Evolutionary conservation across 2,113 vertebrate species (phyloP), one percentile per base, ranked within the genome.

Genomic region (Sylvia atricapilla): DNA sequence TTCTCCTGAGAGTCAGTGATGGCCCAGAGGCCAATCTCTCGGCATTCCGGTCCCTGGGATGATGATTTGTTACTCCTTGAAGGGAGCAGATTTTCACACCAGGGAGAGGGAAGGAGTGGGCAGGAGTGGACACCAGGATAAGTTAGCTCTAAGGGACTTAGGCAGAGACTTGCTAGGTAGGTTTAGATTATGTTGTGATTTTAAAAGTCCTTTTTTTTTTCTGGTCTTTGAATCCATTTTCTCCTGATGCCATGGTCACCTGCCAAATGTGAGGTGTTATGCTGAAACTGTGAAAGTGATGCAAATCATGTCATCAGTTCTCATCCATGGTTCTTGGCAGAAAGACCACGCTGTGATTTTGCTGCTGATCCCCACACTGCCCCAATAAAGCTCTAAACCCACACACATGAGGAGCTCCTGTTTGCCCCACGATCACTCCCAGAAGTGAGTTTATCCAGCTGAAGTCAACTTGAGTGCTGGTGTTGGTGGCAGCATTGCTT

Each of bases 201-300:
- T 69, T 44, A 30, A 47, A 81, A 24, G 53, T 15, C 39, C 22
- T 24, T 24, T 24, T 49, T 43, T 43, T 46, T 77, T 67, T 70
- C 2, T 35, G 50, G 23, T n/a, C 18, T 84, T 63, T 60, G 31
- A 41, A 28, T 62, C 28, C 3, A 3, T 63, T 76, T 83, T 22
- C 17, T 67, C 17, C 6, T 15, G 33, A 14, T 64, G 10, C 24
- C 6, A 1, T 9, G 6, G 19, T 17, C 1, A 2, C 30, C 30
- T 59, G 12, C 13, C 3, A 44, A 47, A 69, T 43, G 12, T 84
- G 18, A 56, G 60, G 20, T 15, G 13, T 46, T 43, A 7, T 2
- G 3, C 5, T 74, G 37, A 39, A 58, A 8, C 5, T 21, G 3
- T 75, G 31, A 59, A 28, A 9, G 2, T 13, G 12, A 6, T 52